Evolutionary conservation across 23 tunicate genomes (phyloP), one percentile per base, ranked within the genome.

Genomic region (Halocynthia roretzi): DNA sequence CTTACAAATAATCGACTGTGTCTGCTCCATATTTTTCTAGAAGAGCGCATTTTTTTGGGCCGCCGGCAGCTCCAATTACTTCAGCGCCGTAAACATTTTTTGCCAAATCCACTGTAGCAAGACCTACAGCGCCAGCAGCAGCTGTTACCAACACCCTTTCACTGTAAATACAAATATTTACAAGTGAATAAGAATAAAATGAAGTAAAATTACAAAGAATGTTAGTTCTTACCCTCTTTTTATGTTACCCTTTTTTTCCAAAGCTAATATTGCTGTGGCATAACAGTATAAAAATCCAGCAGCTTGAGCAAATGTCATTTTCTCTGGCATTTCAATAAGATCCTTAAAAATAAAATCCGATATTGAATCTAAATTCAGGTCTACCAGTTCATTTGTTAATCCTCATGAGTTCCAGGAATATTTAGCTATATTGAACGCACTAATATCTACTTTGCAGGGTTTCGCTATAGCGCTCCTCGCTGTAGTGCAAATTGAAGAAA

Each of bases 51-150:
- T 92, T 92, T 74, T 92, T 87, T 22, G 78, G 82, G 69, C 85
- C 89, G 11, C 98, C 98, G 53, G 77, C 85, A 67, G 88, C 88
- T 7, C 98, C 87, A 78, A 92, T 56, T 11, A 86, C 87, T 20
- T 78, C 89, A 44, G 92, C 85, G 0, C 75, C 56, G 51, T 87
- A 77, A 10, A 82, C 92, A 80, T 92, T 76, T 44, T 68, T 79
- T 9, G 84, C 93, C 61, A 92, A 61, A 60, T 92, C 98, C 52
- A 92, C 81, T 61, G 98, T 87, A 66, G 98, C 98, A 50, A 92
- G 56, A 8, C 98, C 98, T 56, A 70, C 88, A 17, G 87, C 98
- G 49, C 98, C 98, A 49, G 98, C 98, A 54, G 98, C 98, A 10
- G 98, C 98, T 56, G 98, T 92, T 4, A 92, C 87, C 44, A 92